Base-by-base conservation (phyloP, 2,888 invertebrate species). In the Eupithecia insigniata region DNA sequence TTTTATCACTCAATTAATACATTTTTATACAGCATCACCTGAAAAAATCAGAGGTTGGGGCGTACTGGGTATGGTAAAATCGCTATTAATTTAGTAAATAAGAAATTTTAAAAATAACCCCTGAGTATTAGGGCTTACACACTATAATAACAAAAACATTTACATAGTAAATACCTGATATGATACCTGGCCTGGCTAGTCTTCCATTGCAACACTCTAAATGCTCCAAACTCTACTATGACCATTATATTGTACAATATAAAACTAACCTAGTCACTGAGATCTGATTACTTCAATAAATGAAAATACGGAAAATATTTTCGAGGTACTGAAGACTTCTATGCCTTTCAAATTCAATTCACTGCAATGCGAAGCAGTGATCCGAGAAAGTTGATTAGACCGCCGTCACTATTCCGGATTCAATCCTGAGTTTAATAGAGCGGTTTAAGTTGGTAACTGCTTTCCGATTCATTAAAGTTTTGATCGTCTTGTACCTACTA, bases 381-480 rank as follows among this genome's bases (percentile, higher is more conserved):
- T 79, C 86, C 83, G 92, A 85, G 90, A 92, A 93, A 93, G 91
- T 93, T 92, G 92, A 93, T 93, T 91, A 89, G 89, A 92, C 87
- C 67, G 79, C 90, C 92, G 92, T 92, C 93, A 90, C 89, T 90
- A 87, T 86, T 84, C 85, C 83, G 88, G 90, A 91, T 91, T 92
- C 90, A 91, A 91, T 90, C 90, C 87, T 80, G 79, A 80, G 82
- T 79, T 83, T 82, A 80, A 71, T 71, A 71, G 81, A 74, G 69
- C 77, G 83, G 83, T 32, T 14, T 76, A 79, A 82, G 78, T 78
- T 55, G 73, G 26, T 65, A 66, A 73, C 69, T 71, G 28, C 18
- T 72, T 65, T 67, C 43, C 30, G 46, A 28, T 46, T 46, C 62
- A 55, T 30, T 34, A 7, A 34, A 62, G 7, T 34, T 12, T 12